Conservation (phyloP, 2,797 vertebrate species). For the Melanitta fusca region DNA sequence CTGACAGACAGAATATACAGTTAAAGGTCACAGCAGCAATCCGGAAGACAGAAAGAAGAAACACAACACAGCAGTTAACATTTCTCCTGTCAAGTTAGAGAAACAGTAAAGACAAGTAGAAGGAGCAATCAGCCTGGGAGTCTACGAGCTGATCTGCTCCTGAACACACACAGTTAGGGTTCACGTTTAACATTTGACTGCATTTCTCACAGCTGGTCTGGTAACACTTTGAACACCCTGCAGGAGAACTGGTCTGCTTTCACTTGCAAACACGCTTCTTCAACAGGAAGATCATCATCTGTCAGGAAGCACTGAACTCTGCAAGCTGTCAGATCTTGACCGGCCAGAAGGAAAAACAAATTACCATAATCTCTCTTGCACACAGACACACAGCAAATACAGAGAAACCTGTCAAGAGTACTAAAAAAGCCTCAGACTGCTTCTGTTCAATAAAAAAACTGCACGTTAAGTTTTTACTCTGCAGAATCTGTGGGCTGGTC, state of each 20-base stretch:
- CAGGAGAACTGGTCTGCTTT: not conserved
- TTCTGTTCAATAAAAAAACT: not conserved
- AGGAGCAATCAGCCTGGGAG: not conserved
- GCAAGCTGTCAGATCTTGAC: not conserved
- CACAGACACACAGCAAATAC: not conserved
- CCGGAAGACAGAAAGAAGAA: not conserved
- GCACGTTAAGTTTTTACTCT: not conserved
- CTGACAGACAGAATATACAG: not conserved
- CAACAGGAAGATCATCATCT: not conserved
- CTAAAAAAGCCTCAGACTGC: not conserved
- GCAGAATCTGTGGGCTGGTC: not conserved
- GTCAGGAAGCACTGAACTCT: not conserved
- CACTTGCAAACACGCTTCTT: not conserved
- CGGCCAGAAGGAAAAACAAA: constrained; percentile 15
- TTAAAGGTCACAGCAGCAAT: not conserved
- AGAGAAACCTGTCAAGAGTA: not conserved
- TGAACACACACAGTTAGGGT: not conserved
- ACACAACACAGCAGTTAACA: not conserved
- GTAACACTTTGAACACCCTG: not conserved
- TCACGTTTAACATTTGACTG: not conserved
- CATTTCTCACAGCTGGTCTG: not conserved
- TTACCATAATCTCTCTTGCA: not conserved
- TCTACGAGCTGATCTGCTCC: not conserved
- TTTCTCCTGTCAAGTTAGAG: not conserved
- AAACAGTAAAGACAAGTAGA: not conserved